These are phyloP conservation scores for Nomia melanderi DNA, from an alignment of 1,140 invertebrate genomes.

Conservation along the genomic window DNA sequence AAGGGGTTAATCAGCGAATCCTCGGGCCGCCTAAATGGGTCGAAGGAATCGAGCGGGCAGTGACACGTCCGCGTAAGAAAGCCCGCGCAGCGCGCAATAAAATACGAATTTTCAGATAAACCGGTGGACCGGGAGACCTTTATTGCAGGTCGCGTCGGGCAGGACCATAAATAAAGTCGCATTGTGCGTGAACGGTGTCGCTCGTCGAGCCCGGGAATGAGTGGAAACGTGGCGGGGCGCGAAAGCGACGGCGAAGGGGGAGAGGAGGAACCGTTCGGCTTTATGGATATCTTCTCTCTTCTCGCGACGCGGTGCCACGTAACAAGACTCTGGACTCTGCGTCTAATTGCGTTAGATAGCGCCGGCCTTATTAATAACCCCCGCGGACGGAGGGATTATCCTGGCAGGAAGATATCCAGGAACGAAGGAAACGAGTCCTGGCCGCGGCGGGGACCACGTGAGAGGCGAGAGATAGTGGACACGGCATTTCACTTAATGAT, in stretches of 20 bases:
- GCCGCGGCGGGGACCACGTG: constrained; percentile 53
- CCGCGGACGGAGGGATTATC: constrained; percentile 61
- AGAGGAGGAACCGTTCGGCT: constrained; percentile 11
- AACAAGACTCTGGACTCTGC: constrained; percentile 55
- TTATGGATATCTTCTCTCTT: constrained; percentile 64
- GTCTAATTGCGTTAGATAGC: constrained; percentile 80
- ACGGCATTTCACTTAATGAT: constrained; percentile 82
- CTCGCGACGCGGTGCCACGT: constrained; percentile 49
- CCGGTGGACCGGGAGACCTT: constrained; percentile 24
- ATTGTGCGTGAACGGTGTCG: constrained; percentile 33
- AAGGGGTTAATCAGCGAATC: constrained; percentile 18
- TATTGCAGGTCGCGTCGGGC: constrained; percentile 1
- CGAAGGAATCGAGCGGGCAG: constrained; percentile 26
- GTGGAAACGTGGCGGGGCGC: neutral
- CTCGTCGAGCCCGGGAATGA: neutral
- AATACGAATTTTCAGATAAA: constrained; percentile 47
- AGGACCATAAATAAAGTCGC: constrained; percentile 46
- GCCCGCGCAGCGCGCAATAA: constrained; percentile 19
- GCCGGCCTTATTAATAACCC: constrained; percentile 78
- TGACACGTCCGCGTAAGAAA: neutral
- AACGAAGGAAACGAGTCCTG: constrained; percentile 59
- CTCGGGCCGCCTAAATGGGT: constrained; percentile 7
- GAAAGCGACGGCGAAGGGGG: neutral
- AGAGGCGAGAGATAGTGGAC: constrained; percentile 78
- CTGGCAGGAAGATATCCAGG: constrained; percentile 54